Conservation (phyloP, 1,140 invertebrate genomes). For the Schlechtendalia chinensis region DNA sequence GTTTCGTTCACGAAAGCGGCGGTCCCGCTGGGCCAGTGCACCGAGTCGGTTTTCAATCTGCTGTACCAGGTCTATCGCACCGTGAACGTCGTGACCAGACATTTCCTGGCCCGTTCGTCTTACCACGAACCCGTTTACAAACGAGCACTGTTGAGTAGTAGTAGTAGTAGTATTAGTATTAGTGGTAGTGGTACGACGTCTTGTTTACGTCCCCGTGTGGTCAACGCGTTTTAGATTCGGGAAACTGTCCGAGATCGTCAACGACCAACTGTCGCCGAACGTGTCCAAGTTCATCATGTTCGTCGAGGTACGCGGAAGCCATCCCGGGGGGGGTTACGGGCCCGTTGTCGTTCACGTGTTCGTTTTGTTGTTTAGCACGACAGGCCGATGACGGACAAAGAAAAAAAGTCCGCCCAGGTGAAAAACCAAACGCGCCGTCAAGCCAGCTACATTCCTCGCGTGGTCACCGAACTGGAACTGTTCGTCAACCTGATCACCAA, state of each 20-base stretch:
- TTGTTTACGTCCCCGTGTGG: too few relatives aligned
- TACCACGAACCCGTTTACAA: conserved; percentile 16
- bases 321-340: too few relatives aligned
- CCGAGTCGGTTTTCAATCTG: conserved; percentile 37
- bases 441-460: conserved; percentile 21
- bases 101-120: neutral
- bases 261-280: conserved; percentile 18
- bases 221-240: conserved; percentile 9
- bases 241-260: conserved; percentile 25
- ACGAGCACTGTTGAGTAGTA: conserved; percentile 45
- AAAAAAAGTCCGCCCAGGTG: conserved; percentile 27
- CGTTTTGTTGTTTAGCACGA: neutral
- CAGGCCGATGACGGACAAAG: conserved; percentile 38
- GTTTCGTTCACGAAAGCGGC: conserved; percentile 13
- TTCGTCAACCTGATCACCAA: conserved; percentile 33
- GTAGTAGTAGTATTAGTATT: too few relatives aligned
- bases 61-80: conserved; percentile 20
- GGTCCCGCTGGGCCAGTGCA: conserved; percentile 28
- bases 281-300: conserved; percentile 46
- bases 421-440: conserved; percentile 41
- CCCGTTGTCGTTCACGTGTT: too few relatives aligned
- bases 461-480: conserved; percentile 29
- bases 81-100: neutral
- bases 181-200: too few relatives aligned
- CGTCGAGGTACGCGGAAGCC: neutral